Base-by-base conservation (phyloP, 2,113 vertebrate species). In the Oxyruncus cristatus region DNA sequence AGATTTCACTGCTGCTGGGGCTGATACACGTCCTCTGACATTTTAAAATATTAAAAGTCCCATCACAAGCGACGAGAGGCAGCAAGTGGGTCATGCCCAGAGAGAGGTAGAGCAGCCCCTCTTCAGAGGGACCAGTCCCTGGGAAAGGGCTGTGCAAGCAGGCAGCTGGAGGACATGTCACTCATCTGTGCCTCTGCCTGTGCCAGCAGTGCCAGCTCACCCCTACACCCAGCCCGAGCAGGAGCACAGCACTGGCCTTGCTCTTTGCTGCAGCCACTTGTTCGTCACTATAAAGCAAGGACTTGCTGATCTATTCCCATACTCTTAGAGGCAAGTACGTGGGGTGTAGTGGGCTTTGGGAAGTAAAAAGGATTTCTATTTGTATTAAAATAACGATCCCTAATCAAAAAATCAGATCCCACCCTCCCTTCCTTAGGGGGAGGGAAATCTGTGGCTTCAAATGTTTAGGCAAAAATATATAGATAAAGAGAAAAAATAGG, bases 141-240 rank as follows among this genome's bases (percentile, higher is more conserved):
- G 68, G 70, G 72, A 86, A 77, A 53, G 46, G 39, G 62, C 39
- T 72, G 39, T 42, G 52, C 49, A 65, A 63, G 28, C 30, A 62
- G 39, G 18, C 50, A 77, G 77, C 12, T 82, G 91, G 42, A 65
- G 62, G 15, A 5, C 1, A 12, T 4, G 4, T 14, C 7, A 0
- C 27, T 30, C 30, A 1, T 2, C 66, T 53, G 50, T 2, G 4
- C 3, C 66, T 4, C 0, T 12, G 37, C 12, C 58, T 41, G 33
- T 22, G 49, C 59, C 20, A 50, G 62, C 42, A 56, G 21, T 11
- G 18, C 55, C 56, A 65, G 68, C 49, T 26, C 47, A 39, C 6
- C 0, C 10, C 88, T 39, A 23, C 4, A 1, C 14, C 47, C 72
- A 79, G 72, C 33, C 33, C 2, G 0, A 49, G 71, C 30, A 32